Evolutionary conservation across 1,140 invertebrate genomes (phyloP).

Genomic region (Bombyx mori): DNA sequence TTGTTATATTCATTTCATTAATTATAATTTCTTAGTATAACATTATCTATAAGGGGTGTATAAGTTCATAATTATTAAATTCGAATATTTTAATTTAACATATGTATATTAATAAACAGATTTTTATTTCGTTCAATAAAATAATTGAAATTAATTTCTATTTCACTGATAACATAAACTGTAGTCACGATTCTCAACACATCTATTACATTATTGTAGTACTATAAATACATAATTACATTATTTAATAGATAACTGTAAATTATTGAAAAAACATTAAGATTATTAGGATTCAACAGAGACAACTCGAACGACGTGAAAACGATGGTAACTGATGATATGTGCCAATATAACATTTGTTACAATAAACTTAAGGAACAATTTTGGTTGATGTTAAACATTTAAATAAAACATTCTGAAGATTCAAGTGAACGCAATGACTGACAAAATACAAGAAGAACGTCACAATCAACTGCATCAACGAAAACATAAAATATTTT

Average conservation of each 20-base stretch:
- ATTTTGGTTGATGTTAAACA: too few species aligned
- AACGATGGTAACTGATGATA: conserved; percentile 17
- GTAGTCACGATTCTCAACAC: conserved; percentile 44
- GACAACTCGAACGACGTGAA: conserved; percentile 7
- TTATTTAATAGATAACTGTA: too few species aligned
- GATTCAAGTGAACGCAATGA: too few species aligned
- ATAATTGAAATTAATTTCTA: conserved; percentile 42
- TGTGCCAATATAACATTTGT: conserved; percentile 14
- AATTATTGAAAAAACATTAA: conserved; percentile 12
- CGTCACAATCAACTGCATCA: too few species aligned
- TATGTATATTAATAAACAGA: conserved; percentile 71
- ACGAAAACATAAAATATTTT: too few species aligned
- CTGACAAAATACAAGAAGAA: too few species aligned
- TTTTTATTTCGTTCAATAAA: conserved; percentile 65
- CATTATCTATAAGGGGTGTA: conserved; percentile 71
- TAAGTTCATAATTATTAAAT: conserved; percentile 72
- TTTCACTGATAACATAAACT: conserved; percentile 45
- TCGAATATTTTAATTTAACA: conserved; percentile 67
- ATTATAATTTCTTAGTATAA: conserved; percentile 71
- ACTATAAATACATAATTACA: conserved; percentile 21
- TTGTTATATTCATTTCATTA: conserved; percentile 69
- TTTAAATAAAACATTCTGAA: too few species aligned
- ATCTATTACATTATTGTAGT: conserved; percentile 37
- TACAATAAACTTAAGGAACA: too few species aligned
- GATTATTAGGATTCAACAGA: too few species aligned